Percentiles rank a stretch among this genome's conserved stretches.
Evolutionary conservation across 2,888 invertebrate species (phyloP).

Genomic region (Phyllotreta cruciferae): DNA sequence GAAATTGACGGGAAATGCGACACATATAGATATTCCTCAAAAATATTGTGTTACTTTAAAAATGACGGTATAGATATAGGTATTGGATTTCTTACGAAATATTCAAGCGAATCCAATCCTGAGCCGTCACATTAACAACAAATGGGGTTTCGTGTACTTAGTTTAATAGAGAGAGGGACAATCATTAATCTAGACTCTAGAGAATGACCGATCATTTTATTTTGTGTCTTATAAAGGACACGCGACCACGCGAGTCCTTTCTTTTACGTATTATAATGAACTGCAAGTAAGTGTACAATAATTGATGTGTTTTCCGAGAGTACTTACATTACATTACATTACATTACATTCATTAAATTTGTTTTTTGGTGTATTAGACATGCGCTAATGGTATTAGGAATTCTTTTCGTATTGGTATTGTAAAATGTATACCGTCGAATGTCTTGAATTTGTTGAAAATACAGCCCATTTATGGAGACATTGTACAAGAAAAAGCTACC

Average conservation of each 20-base stretch:
- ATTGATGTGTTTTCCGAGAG: slow-evolving; percentile 24
- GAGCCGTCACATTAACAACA: slow-evolving; percentile 29
- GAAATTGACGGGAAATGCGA: too few relatives aligned
- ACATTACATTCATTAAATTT: slow-evolving; percentile 7
- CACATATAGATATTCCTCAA: too few relatives aligned
- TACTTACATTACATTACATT: background rate
- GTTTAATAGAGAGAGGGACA: slow-evolving; percentile 49
- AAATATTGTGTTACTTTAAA: too few relatives aligned
- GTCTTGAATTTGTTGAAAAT: too few relatives aligned
- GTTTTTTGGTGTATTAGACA: background rate
- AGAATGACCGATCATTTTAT: slow-evolving; percentile 56
- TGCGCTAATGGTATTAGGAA: too few relatives aligned
- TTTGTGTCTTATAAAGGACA: slow-evolving; percentile 51
- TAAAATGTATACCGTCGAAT: too few relatives aligned
- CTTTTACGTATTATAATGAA: slow-evolving; percentile 34
- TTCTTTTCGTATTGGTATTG: too few relatives aligned
- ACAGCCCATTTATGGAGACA: too few relatives aligned
- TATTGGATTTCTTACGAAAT: slow-evolving; percentile 1
- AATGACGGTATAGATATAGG: background rate
- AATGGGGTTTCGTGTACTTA: slow-evolving; percentile 53
- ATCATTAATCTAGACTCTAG: slow-evolving; percentile 55
- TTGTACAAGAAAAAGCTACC: background rate
- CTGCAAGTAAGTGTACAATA: slow-evolving; percentile 22
- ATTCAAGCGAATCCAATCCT: slow-evolving; percentile 1
- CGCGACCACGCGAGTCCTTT: slow-evolving; percentile 43